Evolutionary conservation across 2,888 invertebrate genomes (phyloP).

Genomic region (Tenthredo amoena): DNA sequence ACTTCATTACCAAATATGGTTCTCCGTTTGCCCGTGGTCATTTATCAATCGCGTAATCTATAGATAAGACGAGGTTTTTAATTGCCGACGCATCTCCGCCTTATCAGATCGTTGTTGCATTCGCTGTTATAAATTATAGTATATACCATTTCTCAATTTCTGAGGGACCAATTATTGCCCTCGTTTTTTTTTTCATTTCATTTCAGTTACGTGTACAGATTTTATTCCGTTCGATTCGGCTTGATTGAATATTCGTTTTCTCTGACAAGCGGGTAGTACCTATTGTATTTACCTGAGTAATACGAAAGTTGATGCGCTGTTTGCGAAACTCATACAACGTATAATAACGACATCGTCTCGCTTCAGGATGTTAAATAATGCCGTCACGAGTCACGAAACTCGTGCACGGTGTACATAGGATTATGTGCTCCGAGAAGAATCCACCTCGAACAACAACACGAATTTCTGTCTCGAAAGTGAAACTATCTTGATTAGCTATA

Average conservation of each 20-base stretch:
- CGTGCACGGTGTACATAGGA: background rate
- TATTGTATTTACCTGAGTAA: background rate
- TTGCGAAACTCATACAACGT: slow-evolving; percentile 34
- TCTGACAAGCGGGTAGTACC: background rate
- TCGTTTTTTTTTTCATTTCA: background rate
- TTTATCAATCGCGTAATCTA: slow-evolving; percentile 21
- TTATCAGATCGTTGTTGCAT: slow-evolving; percentile 16
- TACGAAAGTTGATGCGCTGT: background rate
- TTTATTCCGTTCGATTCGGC: too few species aligned
- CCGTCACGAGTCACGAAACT: slow-evolving; percentile 34
- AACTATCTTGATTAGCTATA: background rate
- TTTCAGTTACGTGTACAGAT: background rate
- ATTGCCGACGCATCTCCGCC: background rate
- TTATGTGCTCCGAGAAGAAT: background rate
- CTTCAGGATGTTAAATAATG: slow-evolving; percentile 29
- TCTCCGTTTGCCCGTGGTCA: slow-evolving; percentile 9
- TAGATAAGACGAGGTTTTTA: slow-evolving; percentile 23
- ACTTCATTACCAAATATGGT: slow-evolving; percentile 48
- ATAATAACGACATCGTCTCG: slow-evolving; percentile 21
- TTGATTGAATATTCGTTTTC: background rate
- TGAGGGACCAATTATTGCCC: background rate
- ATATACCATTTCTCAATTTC: background rate
- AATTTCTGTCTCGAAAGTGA: slow-evolving; percentile 9
- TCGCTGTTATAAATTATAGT: background rate
- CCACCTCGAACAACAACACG: background rate